phyloP scores from a whole-genome alignment of 2,113 vertebrate species.

The Cinclus cinclus region DNA sequence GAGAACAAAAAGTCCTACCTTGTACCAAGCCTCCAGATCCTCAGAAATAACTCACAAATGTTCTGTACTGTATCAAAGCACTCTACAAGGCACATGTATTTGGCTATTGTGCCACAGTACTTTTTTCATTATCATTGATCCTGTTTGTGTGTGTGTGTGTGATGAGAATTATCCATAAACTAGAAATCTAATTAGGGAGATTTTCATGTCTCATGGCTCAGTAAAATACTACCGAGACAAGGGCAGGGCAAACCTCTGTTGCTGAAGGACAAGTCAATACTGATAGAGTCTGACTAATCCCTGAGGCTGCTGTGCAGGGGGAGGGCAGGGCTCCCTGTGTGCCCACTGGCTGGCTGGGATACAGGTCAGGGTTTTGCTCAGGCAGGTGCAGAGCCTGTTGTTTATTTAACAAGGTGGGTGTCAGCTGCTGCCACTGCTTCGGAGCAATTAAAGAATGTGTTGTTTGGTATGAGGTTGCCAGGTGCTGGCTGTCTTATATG shows the following conservation, averaged over 20 bases:
- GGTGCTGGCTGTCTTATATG: slow-evolving; percentile 65
- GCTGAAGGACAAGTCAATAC: not conserved
- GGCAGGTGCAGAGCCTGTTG: slow-evolving; percentile 75
- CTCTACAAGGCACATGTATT: not conserved
- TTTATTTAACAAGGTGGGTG: slow-evolving; percentile 69
- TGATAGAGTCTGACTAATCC: not conserved
- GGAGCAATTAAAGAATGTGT: slow-evolving; percentile 66
- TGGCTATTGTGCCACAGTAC: not conserved
- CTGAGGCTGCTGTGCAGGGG: not conserved
- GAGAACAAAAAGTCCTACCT: not conserved
- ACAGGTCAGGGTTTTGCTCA: slow-evolving; percentile 13
- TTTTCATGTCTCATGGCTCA: not conserved
- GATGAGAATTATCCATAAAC: not conserved
- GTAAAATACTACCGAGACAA: not conserved
- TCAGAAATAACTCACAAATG: not conserved
- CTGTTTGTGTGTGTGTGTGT: not conserved
- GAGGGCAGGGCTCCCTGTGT: not conserved
- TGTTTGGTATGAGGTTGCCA: slow-evolving; percentile 72
- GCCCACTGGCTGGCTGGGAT: not conserved
- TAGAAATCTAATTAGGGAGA: slow-evolving; percentile 18
- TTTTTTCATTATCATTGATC: not conserved
- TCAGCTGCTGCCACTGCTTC: slow-evolving; percentile 52
- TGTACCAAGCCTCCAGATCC: not conserved
- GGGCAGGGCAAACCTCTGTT: not conserved
- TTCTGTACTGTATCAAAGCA: not conserved